phyloP scores from a whole-genome alignment of 2,797 vertebrate genomes.

The Coranthus polyacanthus region DNA sequence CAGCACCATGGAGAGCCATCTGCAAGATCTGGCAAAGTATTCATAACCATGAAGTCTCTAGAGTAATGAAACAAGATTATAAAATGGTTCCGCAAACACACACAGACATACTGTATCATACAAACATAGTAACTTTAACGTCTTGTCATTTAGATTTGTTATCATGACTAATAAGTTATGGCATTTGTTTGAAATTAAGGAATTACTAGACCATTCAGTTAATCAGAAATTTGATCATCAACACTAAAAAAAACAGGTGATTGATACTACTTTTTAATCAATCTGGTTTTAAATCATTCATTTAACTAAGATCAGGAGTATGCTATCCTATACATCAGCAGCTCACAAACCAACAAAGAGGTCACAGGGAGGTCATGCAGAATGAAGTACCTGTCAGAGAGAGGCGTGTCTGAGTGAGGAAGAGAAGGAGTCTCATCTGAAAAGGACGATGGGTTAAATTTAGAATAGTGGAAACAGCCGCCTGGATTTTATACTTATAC shows the following conservation, averaged over 20 bases:
- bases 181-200: not conserved
- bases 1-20: not conserved
- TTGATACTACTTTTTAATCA: not conserved
- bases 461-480: not conserved
- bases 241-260: not conserved
- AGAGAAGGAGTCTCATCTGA: conserved; percentile 66
- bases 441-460: conserved; percentile 6
- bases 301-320: conserved; percentile 1
- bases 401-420: conserved; percentile 64
- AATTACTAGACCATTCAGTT: not conserved
- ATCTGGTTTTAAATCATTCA: conserved; percentile 6
- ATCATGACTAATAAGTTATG: too few species aligned
- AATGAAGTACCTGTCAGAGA: conserved; percentile 87
- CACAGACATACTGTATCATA: too few species aligned
- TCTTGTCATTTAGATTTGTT: conserved; percentile 9
- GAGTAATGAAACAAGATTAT: conserved; percentile 19
- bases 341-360: conserved; percentile 6
- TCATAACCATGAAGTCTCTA: conserved; percentile 18
- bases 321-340: not conserved
- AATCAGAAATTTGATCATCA: conserved; percentile 4
- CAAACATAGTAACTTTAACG: not conserved
- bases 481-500: not conserved
- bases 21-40: too few species aligned
- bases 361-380: conserved; percentile 34
- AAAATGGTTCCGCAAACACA: not conserved